Evolutionary conservation across 1,140 invertebrate genomes (phyloP).

Genomic region (Holotrichia oblita): DNA sequence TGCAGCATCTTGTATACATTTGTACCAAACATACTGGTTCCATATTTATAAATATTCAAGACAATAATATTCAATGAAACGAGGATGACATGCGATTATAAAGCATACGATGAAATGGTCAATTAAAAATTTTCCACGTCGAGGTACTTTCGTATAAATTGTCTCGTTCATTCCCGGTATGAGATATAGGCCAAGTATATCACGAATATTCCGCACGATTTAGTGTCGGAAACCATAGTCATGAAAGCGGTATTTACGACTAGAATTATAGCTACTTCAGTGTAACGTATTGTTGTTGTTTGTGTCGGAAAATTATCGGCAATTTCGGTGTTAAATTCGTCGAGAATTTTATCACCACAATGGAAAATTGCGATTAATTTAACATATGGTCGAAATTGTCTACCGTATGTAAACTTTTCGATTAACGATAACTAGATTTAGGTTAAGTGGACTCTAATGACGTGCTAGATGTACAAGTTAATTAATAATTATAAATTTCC

Average conservation of each 20-base stretch:
- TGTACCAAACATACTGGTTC: neutral
- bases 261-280: neutral
- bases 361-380: too few relatives aligned
- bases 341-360: neutral
- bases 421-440: neutral
- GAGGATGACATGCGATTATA: conserved; percentile 22
- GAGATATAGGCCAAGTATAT: conserved; percentile 27
- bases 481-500: neutral
- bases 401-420: neutral
- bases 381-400: too few relatives aligned
- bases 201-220: conserved; percentile 11
- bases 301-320: neutral
- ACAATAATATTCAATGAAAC: conserved; percentile 18
- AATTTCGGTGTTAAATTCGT: neutral
- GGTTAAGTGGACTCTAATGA: neutral
- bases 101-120: conserved; percentile 9
- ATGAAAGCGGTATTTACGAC: neutral
- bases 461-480: neutral
- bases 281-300: neutral
- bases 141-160: neutral
- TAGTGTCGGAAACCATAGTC: neutral
- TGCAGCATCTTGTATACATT: neutral
- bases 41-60: conserved; percentile 23
- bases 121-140: conserved; percentile 32
- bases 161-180: conserved; percentile 7